phyloP scores from a whole-genome alignment of 2,113 vertebrate species.

The Sorex fumeus region DNA sequence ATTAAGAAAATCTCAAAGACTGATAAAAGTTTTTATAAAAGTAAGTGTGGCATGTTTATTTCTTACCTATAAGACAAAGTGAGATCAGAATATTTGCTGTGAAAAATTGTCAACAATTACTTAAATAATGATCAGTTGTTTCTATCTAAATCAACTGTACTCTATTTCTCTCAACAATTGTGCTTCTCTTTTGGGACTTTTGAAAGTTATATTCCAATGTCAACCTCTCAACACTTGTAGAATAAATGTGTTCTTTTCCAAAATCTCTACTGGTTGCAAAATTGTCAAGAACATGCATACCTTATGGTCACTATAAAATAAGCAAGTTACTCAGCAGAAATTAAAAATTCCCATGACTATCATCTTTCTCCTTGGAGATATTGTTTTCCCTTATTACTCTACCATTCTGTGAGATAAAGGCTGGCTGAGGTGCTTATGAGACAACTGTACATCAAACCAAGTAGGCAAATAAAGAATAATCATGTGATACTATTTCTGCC shows the following conservation, averaged over 20 bases:
- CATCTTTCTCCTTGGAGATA: neutral
- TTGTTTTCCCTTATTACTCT: neutral
- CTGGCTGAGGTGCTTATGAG: fast-evolving
- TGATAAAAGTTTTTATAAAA: too few species aligned
- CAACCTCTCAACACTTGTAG: neutral
- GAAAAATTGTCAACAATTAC: neutral
- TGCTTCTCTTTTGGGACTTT: neutral
- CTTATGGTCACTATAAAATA: constrained; percentile 6
- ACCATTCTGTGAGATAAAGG: neutral
- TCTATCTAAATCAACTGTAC: neutral
- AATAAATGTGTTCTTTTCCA: constrained; percentile 52
- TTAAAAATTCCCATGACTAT: neutral
- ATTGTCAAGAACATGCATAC: neutral
- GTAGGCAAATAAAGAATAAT: neutral
- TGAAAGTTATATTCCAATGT: neutral
- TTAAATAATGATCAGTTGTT: neutral
- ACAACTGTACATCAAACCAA: neutral
- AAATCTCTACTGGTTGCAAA: constrained; percentile 17
- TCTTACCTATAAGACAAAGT: constrained; percentile 2
- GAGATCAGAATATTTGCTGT: neutral
- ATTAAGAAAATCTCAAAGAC: too few species aligned
- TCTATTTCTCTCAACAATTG: neutral
- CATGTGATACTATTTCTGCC: neutral
- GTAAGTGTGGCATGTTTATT: neutral
- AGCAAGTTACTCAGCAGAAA: neutral